A percentile compares a stretch with the other conserved stretches of the same genome.
phyloP scores from a whole-genome alignment of 2,797 vertebrate species.

The Threskiornis aethiopicus region DNA sequence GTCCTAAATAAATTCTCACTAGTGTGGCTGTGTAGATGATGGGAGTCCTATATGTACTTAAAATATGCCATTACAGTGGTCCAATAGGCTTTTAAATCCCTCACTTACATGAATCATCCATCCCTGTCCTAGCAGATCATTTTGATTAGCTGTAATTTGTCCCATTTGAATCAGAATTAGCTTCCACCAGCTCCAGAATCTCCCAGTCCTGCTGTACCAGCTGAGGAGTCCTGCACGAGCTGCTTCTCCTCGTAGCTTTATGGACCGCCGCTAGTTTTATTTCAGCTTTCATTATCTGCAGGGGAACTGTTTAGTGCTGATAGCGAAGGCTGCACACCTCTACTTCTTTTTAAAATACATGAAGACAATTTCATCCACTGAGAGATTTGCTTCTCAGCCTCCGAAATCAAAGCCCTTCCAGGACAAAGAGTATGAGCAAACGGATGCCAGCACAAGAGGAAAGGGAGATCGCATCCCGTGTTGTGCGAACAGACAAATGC shows the following conservation, averaged over 20 bases:
- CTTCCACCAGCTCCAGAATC: neutral
- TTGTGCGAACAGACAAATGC: slow-evolving; percentile 12
- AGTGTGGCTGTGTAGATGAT: neutral
- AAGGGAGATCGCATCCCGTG: neutral
- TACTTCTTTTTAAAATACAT: neutral
- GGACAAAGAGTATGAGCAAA: neutral
- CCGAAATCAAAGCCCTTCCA: neutral
- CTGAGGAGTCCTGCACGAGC: neutral
- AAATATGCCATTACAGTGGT: neutral
- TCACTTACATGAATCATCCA: neutral
- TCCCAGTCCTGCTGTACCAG: neutral
- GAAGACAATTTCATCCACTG: neutral
- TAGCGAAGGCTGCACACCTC: neutral
- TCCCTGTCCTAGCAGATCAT: neutral
- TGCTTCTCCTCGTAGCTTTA: neutral
- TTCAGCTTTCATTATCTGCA: neutral
- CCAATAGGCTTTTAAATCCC: neutral
- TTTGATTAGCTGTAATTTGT: slow-evolving; percentile 37
- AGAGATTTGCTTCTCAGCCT: neutral
- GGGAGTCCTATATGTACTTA: neutral
- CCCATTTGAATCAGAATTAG: slow-evolving; percentile 13
- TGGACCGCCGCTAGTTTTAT: neutral
- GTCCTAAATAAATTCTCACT: neutral
- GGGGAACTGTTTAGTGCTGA: neutral
- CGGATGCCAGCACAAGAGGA: neutral